phyloP scores from a whole-genome alignment of 1,140 invertebrate species.

The Limonius californicus region DNA sequence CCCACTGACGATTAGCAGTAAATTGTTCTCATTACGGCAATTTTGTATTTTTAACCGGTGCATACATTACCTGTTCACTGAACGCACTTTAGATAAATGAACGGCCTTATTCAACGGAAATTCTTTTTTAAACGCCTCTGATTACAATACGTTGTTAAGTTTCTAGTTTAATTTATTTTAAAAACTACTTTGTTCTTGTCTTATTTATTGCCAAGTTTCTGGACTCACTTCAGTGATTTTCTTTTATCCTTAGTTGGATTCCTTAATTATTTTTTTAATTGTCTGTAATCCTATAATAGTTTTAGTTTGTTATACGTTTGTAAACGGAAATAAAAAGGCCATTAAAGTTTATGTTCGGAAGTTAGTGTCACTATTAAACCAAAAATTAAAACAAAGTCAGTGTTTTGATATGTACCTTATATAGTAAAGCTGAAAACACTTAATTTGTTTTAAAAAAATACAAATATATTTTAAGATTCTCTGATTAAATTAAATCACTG shows the following conservation, averaged over 20 bases:
- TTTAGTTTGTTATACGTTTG: not conserved
- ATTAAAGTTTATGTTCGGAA: too few species aligned
- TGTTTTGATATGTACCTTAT: too few species aligned
- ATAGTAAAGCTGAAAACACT: too few species aligned
- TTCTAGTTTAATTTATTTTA: slow-evolving; percentile 15
- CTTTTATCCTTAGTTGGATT: not conserved
- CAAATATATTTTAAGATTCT: too few species aligned
- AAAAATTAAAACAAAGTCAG: too few species aligned
- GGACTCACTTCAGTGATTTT: not conserved
- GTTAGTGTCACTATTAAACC: too few species aligned
- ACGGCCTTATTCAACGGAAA: slow-evolving; percentile 45
- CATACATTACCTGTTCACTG: slow-evolving; percentile 48
- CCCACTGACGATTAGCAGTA: slow-evolving; percentile 48
- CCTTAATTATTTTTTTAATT: slow-evolving; percentile 11
- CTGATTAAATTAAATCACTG: too few species aligned
- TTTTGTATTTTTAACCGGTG: slow-evolving; percentile 49
- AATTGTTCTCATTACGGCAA: slow-evolving; percentile 50
- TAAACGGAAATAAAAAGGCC: slow-evolving; percentile 7
- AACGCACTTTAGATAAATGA: slow-evolving; percentile 45
- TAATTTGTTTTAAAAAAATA: too few species aligned
- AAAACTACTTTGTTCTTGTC: not conserved
- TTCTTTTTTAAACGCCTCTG: slow-evolving; percentile 41
- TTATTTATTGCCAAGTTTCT: slow-evolving; percentile 4
- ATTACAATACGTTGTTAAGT: slow-evolving; percentile 13
- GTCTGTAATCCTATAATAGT: not conserved